Percentiles rank a stretch among this genome's conserved stretches.
Evolutionary conservation across 2,888 invertebrate genomes (phyloP).

Genomic region (Acleris literana): DNA sequence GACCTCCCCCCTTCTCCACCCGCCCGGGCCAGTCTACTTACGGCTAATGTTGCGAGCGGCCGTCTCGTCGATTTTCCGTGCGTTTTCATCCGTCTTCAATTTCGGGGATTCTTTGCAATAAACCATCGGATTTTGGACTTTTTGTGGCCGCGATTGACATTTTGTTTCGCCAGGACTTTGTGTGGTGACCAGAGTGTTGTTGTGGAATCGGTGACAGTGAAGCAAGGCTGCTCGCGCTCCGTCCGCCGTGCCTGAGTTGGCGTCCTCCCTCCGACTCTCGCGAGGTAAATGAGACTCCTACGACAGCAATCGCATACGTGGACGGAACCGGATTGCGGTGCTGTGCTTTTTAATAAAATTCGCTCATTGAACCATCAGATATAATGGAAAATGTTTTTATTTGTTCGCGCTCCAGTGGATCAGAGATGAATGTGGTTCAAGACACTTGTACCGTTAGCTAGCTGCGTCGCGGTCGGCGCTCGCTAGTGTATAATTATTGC

Average conservation of each 20-base stretch:
- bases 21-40: slow-evolving; percentile 70
- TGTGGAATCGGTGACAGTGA: slow-evolving; percentile 70
- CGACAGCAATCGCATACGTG: slow-evolving; percentile 72
- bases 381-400: slow-evolving; percentile 52
- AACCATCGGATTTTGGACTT: slow-evolving; percentile 54
- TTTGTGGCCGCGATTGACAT: slow-evolving; percentile 52
- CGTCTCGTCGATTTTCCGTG: slow-evolving; percentile 48
- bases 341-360: slow-evolving; percentile 56
- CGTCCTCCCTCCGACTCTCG: slow-evolving; percentile 74
- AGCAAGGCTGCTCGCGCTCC: slow-evolving; percentile 69
- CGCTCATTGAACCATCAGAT: slow-evolving; percentile 53
- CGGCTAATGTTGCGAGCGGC: slow-evolving; percentile 54
- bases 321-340: slow-evolving; percentile 71
- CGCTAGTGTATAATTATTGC: slow-evolving; percentile 47
- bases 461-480: slow-evolving; percentile 62
- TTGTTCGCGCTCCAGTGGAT: slow-evolving; percentile 48
- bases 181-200: slow-evolving; percentile 59
- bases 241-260: slow-evolving; percentile 71
- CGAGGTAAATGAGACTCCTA: slow-evolving; percentile 76
- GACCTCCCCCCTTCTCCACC: slow-evolving; percentile 55
- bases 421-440: slow-evolving; percentile 58
- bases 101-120: slow-evolving; percentile 66
- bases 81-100: slow-evolving; percentile 68
- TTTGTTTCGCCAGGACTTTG: slow-evolving; percentile 48
- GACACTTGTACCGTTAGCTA: slow-evolving; percentile 71